These are phyloP conservation scores for Mycalesis mineus DNA, from an alignment of 2,888 invertebrate species.

Conservation along the genomic window DNA sequence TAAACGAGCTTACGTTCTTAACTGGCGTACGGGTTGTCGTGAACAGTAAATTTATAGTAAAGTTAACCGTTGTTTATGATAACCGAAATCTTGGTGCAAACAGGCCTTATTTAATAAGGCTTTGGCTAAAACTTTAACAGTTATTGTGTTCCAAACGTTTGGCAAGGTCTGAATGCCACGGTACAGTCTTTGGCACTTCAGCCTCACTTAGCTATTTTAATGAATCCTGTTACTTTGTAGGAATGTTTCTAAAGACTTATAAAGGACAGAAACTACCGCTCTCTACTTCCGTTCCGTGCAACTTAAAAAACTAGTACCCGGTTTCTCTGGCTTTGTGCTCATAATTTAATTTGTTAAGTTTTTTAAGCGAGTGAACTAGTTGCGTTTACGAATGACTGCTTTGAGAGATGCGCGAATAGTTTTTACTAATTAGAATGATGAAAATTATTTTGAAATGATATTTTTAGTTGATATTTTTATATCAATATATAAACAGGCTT, in stretches of 20 bases:
- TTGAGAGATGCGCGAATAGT: neutral
- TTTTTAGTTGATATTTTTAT: too few species aligned
- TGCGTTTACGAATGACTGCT: neutral
- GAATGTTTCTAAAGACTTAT: slow-evolving; percentile 29
- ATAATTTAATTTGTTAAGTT: slow-evolving; percentile 10
- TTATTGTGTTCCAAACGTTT: neutral
- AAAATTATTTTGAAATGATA: too few species aligned
- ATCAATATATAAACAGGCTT: too few species aligned
- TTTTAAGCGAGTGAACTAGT: neutral
- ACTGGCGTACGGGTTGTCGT: too few species aligned
- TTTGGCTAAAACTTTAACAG: neutral
- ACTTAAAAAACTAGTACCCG: slow-evolving; percentile 7
- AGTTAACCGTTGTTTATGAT: too few species aligned
- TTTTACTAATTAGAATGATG: too few species aligned
- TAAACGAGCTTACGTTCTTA: too few species aligned
- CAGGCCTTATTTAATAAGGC: too few species aligned
- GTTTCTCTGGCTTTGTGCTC: slow-evolving; percentile 2
- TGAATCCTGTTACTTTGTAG: slow-evolving; percentile 40
- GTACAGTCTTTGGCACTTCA: slow-evolving; percentile 5
- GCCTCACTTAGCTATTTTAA: slow-evolving; percentile 34
- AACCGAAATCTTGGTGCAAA: too few species aligned
- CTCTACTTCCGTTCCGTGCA: slow-evolving; percentile 9
- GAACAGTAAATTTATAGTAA: too few species aligned
- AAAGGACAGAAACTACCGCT: slow-evolving; percentile 25
- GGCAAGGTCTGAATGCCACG: neutral